phyloP scores from a whole-genome alignment of 2,888 invertebrate genomes.

The Herminia tarsipennalis region DNA sequence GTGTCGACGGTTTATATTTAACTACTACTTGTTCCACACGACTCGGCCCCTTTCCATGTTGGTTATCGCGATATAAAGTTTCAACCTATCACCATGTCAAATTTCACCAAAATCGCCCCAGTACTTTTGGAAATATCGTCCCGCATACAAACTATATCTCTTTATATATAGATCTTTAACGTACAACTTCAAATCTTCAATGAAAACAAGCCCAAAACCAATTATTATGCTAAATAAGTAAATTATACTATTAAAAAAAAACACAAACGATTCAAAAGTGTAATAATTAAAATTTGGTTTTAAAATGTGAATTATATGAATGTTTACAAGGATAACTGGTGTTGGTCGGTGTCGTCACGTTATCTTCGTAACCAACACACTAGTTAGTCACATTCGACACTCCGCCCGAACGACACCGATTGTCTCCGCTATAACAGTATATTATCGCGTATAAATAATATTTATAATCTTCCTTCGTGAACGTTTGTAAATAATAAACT shows the following conservation, averaged over 20 bases:
- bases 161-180: too few species aligned
- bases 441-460: slow-evolving; percentile 5
- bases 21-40: too few species aligned
- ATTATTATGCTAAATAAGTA: neutral
- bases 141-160: too few species aligned
- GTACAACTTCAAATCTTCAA: too few species aligned
- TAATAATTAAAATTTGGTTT: slow-evolving; percentile 30
- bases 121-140: too few species aligned
- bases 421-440: slow-evolving; percentile 3
- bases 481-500: slow-evolving; percentile 4
- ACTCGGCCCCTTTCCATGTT: too few species aligned
- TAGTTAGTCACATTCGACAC: slow-evolving; percentile 27
- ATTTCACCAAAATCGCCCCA: too few species aligned
- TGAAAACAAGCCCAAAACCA: too few species aligned
- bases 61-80: too few species aligned
- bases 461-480: neutral
- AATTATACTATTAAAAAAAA: neutral
- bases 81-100: too few species aligned
- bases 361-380: slow-evolving; percentile 26
- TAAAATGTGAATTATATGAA: slow-evolving; percentile 20
- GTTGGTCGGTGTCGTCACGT: slow-evolving; percentile 31
- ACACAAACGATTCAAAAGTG: slow-evolving; percentile 6
- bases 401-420: slow-evolving; percentile 10
- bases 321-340: slow-evolving; percentile 43
- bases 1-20: too few species aligned